Conservation (phyloP, 2,113 vertebrate species). For the Cacatua alba region DNA sequence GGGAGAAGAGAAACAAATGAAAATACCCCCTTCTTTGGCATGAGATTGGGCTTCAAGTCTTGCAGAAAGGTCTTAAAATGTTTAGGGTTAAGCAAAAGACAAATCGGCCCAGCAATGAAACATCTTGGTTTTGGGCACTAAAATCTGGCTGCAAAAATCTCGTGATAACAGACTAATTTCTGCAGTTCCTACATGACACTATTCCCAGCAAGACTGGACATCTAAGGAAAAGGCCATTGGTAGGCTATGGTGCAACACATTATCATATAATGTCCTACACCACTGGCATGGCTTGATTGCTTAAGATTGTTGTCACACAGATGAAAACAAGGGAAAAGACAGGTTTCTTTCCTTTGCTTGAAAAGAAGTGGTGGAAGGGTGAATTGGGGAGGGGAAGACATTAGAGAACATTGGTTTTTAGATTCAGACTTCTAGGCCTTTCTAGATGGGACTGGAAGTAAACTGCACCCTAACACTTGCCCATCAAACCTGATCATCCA, state of each 20-base stretch:
- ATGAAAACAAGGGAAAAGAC: background rate
- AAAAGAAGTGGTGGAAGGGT: background rate
- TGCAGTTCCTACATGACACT: background rate
- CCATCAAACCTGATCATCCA: background rate
- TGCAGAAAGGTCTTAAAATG: background rate
- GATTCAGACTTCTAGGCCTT: background rate
- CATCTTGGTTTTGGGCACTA: background rate
- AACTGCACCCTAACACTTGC: background rate
- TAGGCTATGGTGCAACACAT: background rate
- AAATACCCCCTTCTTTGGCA: background rate
- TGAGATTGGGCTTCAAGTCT: background rate
- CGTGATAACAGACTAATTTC: background rate
- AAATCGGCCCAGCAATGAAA: background rate
- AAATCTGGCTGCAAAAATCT: background rate
- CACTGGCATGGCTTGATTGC: background rate
- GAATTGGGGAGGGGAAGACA: background rate
- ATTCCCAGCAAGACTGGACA: background rate
- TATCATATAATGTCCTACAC: background rate
- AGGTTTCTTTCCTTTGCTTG: background rate
- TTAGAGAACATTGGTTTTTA: background rate
- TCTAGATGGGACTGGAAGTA: background rate
- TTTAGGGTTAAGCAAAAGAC: background rate
- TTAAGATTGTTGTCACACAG: background rate
- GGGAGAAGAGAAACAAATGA: background rate
- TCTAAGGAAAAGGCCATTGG: background rate